Base-by-base conservation (phyloP, 2,797 vertebrate genomes). In the Myotis vivesi region DNA sequence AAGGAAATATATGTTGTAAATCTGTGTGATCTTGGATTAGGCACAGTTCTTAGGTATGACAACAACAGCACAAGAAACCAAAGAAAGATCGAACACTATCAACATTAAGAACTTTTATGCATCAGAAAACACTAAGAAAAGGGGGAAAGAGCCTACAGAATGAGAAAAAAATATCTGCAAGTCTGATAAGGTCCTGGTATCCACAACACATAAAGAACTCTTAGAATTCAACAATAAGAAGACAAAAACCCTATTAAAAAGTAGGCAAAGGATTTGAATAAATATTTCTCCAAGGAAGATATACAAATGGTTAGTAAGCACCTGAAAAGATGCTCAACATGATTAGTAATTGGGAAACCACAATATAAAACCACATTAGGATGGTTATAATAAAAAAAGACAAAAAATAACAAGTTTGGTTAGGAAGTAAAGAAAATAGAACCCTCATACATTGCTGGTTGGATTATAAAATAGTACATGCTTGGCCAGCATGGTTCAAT, bases 81-180 rank as follows among this genome's bases (percentile, higher is more conserved):
- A 87, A 92, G 69, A 28, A 69, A 72, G 80, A 36, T 46, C 92
- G 44, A 68, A 38, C 25, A 28, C 51, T 22, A 73, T 82, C 44
- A 87, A 89, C 75, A 87, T 38, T 79, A 30, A 91, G 73, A 82
- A 49, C 6, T 82, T 89, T 38, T 36, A 19, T 75, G 20, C 16
- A 66, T 38, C n/a, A 90, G 38, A 53, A 51, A 59, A 66, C 13
- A 72, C 38, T 72, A 81, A 93, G 23, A 72, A 88, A 81, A 81
- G 69, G 15, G 51, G 28, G 81, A 72, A 92, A 86, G 38, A 66
- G 12, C 17, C 16, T 49, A 85, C 22, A 84, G 51, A 69, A 94
- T 92, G 51, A 41, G 23, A 81, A 22, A 89, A 87, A 87, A 89
- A 90, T 71, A 94, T 86, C 75, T 86, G 36, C 25, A 62, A 84